Evolutionary conservation across 2,888 invertebrate species (phyloP).

Genomic region (Apantesis nais): DNA sequence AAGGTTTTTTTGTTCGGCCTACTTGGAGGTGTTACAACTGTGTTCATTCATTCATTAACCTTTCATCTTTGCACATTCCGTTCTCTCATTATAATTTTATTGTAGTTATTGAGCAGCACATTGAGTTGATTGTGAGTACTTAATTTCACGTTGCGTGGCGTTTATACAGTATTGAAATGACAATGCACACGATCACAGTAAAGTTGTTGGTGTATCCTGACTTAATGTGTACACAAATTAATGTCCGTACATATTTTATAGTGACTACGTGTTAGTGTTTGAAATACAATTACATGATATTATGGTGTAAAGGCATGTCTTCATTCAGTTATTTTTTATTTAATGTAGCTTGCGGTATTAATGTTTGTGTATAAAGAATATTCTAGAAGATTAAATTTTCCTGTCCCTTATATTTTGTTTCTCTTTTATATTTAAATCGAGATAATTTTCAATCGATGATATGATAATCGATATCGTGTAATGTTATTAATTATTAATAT

Average conservation of each 20-base stretch:
- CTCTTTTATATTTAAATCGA: background rate
- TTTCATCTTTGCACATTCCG: conserved; percentile 50
- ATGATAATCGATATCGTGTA: background rate
- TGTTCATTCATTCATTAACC: conserved; percentile 36
- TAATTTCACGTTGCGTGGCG: conserved; percentile 41
- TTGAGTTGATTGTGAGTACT: conserved; percentile 46
- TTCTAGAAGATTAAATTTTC: background rate
- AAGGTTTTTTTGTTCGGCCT: conserved; percentile 45
- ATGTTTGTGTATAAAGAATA: background rate
- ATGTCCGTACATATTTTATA: conserved; percentile 41
- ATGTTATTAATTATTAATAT: background rate
- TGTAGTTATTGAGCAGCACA: conserved; percentile 36
- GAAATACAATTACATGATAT: conserved; percentile 41
- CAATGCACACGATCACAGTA: conserved; percentile 39
- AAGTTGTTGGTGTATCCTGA: conserved; percentile 32
- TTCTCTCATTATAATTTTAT: conserved; percentile 48
- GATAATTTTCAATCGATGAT: background rate
- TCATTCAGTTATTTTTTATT: conserved; percentile 7
- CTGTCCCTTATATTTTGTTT: background rate
- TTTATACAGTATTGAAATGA: conserved; percentile 34
- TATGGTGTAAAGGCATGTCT: conserved; percentile 31
- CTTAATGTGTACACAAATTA: conserved; percentile 28
- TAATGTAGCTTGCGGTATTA: background rate
- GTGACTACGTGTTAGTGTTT: conserved; percentile 29
- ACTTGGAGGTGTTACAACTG: conserved; percentile 22